Base-by-base conservation (phyloP, 2,888 invertebrate species). In the Clistopyga incitator region DNA sequence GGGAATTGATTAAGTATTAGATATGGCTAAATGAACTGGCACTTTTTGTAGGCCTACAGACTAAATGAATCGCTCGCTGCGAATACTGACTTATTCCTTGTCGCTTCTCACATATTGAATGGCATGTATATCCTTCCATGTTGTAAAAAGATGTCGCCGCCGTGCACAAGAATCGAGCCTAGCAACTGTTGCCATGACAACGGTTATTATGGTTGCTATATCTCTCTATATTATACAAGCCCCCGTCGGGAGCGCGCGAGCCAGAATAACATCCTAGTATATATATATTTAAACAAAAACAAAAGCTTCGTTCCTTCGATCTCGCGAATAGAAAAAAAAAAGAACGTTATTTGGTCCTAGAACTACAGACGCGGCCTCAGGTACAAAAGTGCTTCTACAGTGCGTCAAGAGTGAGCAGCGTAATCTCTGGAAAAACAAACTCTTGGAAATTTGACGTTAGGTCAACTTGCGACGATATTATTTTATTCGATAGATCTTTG, bases 21-120 rank as follows among this genome's bases (percentile, higher is more conserved):
- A 77, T 80, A 81, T 75, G 79, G 65, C 76, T 76, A 45, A 75
- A 65, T 23, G 47, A 50, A 50, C 75, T 74, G 81, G 74, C 75
- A 81, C 78, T 65, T 65, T 47, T 54, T 20, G n/a, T 61, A 78
- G 45, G 61, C 74, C 25, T 52, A 61, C 13, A 29, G 67, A 64
- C 59, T 74, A 78, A 59, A n/a, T n/a, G n/a, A n/a, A 78, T 54
- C 54, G 65, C 76, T 34, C 47, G 25, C n/a, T n/a, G 74, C 68
- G 74, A 84, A 84, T 84, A 81, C 80, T 81, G 77, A 78, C 70
- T 78, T 20, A 54, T 68, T 71, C 15, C 11, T 67, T 18, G 59
- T 59, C 34, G 38, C 18, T 68, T 34, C 47, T 70, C 29, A 54
- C 25, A 1, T 77, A 13, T 76, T 42, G 23, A 25, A 76, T 72